Percentiles rank a stretch among this genome's conserved stretches.
Conservation (phyloP, 2,113 vertebrate species). For the Erythrolamprus reginae region DNA sequence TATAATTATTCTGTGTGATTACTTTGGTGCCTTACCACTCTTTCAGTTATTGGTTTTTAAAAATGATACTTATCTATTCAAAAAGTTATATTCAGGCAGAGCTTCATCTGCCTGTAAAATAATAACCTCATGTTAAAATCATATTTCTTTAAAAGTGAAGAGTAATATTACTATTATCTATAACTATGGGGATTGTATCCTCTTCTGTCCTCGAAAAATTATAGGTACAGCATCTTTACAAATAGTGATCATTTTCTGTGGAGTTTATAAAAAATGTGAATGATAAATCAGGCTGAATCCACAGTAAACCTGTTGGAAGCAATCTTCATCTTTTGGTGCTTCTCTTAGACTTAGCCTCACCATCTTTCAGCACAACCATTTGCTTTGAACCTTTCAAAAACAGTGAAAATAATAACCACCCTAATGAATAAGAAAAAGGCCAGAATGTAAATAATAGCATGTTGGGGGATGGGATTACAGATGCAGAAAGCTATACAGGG, state of each 20-base stretch:
- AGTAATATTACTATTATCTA: background rate
- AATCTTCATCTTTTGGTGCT: background rate
- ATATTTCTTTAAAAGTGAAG: background rate
- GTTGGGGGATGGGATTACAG: background rate
- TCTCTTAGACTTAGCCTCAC: background rate
- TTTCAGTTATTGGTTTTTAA: background rate
- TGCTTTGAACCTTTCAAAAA: background rate
- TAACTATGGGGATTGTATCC: background rate
- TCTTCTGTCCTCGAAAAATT: background rate
- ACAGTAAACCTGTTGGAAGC: background rate
- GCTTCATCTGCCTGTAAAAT: background rate
- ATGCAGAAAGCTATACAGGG: background rate
- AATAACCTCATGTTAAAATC: background rate
- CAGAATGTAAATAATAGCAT: background rate
- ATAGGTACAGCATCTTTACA: background rate
- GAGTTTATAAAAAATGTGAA: background rate
- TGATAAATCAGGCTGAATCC: background rate
- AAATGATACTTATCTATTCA: background rate
- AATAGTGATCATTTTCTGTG: background rate
- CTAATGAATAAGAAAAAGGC: background rate
- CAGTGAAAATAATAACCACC: background rate
- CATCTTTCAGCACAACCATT: background rate
- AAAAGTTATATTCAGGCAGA: background rate
- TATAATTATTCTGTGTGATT: background rate
- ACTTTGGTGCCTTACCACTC: background rate